These are phyloP conservation scores for Tachysurus vachellii DNA, from an alignment of 2,113 vertebrate genomes.

Conservation along the genomic window DNA sequence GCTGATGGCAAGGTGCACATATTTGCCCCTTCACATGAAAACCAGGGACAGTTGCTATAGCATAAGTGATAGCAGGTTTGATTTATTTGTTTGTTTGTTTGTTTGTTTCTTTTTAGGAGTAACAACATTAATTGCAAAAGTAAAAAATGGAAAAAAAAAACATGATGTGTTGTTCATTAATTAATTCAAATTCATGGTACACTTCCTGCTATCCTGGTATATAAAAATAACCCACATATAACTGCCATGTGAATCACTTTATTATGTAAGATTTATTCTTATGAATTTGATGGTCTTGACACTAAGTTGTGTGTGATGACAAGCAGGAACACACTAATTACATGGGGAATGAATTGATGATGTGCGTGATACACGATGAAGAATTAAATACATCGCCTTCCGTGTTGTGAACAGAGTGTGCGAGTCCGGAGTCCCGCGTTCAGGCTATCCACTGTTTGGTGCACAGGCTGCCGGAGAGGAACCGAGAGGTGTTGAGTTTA, in stretches of 20 bases:
- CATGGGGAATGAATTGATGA: background rate
- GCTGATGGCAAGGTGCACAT: too few species aligned
- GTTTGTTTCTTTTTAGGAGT: too few species aligned
- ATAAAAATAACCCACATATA: too few species aligned
- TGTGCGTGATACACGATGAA: background rate
- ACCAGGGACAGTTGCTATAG: too few species aligned
- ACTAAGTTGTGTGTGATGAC: too few species aligned
- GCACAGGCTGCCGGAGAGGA: constrained; percentile 93
- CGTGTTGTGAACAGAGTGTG: constrained; percentile 75
- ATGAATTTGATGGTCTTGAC: background rate
- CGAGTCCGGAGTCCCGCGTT: constrained; percentile 89
- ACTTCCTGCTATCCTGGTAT: too few species aligned
- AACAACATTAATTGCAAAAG: too few species aligned
- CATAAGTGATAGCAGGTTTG: too few species aligned
- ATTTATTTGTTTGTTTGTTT: too few species aligned
- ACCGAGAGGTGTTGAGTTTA: constrained; percentile 91
- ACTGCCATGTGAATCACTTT: background rate
- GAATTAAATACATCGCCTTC: background rate
- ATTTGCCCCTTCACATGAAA: too few species aligned
- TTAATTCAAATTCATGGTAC: too few species aligned
- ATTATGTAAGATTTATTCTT: background rate
- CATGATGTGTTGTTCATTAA: background rate
- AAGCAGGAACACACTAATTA: background rate
- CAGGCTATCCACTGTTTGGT: constrained; percentile 91
- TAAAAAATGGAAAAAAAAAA: too few species aligned